phyloP scores from a whole-genome alignment of 2,113 vertebrate genomes.

The Lasiurus cinereus region DNA sequence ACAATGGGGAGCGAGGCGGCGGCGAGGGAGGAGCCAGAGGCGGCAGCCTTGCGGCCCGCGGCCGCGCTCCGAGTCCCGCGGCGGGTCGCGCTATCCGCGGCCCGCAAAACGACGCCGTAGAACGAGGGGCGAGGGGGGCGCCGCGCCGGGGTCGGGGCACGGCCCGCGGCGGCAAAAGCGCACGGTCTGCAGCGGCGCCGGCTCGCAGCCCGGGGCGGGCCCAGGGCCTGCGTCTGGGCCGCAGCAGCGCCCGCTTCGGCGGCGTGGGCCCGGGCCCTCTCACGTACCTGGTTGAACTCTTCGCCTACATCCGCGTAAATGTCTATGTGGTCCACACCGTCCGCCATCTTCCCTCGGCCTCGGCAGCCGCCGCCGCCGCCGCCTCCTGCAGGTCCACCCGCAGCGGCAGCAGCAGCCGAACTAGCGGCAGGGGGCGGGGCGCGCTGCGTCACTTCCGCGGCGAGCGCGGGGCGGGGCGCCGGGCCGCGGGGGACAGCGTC shows the following conservation, averaged over 20 bases:
- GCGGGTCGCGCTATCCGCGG: not conserved
- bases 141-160: not conserved
- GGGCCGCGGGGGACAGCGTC: not conserved
- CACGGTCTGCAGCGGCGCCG: constrained; percentile 62
- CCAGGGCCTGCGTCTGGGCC: not conserved
- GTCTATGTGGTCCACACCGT: constrained; percentile 98
- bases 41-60: constrained; percentile 22
- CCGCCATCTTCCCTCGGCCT: constrained; percentile 94
- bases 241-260: not conserved
- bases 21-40: constrained; percentile 16
- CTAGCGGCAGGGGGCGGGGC: constrained; percentile 72
- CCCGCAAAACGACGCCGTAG: constrained; percentile 62
- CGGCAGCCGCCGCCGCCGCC: constrained; percentile 80
- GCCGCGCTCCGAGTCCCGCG: constrained; percentile 30
- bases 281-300: constrained; percentile 95
- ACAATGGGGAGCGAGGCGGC: constrained; percentile 64
- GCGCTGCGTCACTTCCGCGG: constrained; percentile 84
- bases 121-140: constrained; percentile 33
- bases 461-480: not conserved
- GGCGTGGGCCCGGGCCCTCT: constrained; percentile 11
- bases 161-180: constrained; percentile 69
- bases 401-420: constrained; percentile 83
- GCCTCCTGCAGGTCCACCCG: constrained; percentile 76
- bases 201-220: constrained; percentile 39
- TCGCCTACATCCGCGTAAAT: constrained; percentile 99